A percentile compares a stretch with the other conserved stretches of the same genome.
These are phyloP conservation scores for Agonopterix alstromeriana DNA, from an alignment of 2,888 invertebrate species.

Conservation along the genomic window DNA sequence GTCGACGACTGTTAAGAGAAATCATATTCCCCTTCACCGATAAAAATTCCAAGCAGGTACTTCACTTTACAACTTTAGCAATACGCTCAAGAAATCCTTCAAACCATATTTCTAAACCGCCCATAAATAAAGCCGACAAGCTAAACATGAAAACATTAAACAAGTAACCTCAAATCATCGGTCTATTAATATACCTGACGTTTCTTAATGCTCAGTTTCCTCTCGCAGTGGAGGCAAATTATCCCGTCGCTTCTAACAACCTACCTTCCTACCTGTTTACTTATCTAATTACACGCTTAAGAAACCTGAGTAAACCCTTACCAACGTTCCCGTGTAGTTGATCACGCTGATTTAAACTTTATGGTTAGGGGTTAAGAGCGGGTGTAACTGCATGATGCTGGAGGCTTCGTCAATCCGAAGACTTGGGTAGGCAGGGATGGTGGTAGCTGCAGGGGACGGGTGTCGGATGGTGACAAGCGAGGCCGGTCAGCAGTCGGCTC, in stretches of 20 bases:
- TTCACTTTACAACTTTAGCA: no score
- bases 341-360: slow-evolving; percentile 4
- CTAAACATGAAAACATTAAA: no score
- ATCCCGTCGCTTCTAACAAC: slow-evolving; percentile 6
- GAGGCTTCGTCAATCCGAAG: background rate
- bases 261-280: slow-evolving; percentile 9
- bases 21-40: no score
- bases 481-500: background rate
- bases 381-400: background rate
- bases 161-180: no score
- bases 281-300: slow-evolving; percentile 13
- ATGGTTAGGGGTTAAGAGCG: background rate
- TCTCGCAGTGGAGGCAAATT: slow-evolving; percentile 1
- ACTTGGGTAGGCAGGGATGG: background rate
- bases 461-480: background rate
- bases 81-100: no score
- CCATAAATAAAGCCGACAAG: no score
- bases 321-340: background rate
- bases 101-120: no score
- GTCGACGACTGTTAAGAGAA: no score
- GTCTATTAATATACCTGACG: slow-evolving; percentile 5
- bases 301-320: background rate
- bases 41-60: no score
- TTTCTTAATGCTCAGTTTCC: slow-evolving; percentile 6
- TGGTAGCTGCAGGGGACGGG: background rate